Conservation (phyloP, 2,113 vertebrate species). For the Zingel zingel region DNA sequence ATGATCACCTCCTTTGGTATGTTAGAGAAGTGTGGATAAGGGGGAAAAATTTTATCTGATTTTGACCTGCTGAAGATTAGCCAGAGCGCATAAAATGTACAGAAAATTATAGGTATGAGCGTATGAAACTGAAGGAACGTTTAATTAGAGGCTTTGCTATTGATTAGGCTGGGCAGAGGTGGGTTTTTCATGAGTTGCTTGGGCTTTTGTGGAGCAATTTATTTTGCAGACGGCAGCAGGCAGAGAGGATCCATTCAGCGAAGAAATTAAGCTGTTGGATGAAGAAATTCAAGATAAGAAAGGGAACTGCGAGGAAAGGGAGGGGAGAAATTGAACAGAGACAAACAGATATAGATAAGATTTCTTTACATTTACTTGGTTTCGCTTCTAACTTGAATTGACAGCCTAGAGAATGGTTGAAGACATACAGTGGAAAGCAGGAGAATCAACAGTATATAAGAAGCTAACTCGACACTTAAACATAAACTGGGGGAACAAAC, state of each 20-base stretch:
- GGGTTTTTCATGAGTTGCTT: conserved; percentile 65
- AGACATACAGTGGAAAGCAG: not conserved
- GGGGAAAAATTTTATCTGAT: conserved; percentile 37
- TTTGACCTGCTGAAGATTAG: conserved; percentile 40
- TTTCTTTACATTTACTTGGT: conserved; percentile 29
- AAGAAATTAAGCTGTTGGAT: conserved; percentile 63
- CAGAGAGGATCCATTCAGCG: conserved; percentile 54
- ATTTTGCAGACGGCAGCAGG: conserved; percentile 65
- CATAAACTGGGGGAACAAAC: not conserved
- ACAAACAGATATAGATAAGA: conserved; percentile 14
- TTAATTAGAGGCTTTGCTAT: conserved; percentile 75
- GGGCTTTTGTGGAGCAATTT: conserved; percentile 67
- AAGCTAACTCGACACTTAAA: not conserved
- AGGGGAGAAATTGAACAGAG: conserved; percentile 15
- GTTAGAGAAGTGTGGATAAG: conserved; percentile 56
- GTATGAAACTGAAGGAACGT: conserved; percentile 69
- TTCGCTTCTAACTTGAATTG: conserved; percentile 25
- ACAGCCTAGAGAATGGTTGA: conserved; percentile 20
- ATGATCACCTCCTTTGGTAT: conserved; percentile 72
- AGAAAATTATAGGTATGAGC: conserved; percentile 64
- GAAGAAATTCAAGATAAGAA: conserved; percentile 58
- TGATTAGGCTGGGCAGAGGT: conserved; percentile 70
- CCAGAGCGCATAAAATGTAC: conserved; percentile 30
- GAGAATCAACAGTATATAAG: not conserved
- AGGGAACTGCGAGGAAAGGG: not conserved